These are phyloP conservation scores for Ascidia mentula DNA, from an alignment of 23 tunicate genomes.

Conservation along the genomic window DNA sequence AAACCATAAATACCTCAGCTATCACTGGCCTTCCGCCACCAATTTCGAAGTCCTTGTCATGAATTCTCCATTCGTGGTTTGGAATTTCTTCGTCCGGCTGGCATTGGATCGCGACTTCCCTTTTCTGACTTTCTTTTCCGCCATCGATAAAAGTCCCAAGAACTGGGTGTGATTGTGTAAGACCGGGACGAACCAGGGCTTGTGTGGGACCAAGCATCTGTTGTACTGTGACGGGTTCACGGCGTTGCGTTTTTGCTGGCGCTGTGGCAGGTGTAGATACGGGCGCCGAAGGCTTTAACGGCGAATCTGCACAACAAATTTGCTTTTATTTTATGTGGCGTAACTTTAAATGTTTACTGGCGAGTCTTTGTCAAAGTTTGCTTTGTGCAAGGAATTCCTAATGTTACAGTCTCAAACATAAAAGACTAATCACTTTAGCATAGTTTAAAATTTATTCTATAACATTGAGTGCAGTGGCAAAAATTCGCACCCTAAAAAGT, in stretches of 20 bases:
- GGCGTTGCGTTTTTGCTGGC: conserved; percentile 12
- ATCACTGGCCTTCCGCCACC: conserved; percentile 55
- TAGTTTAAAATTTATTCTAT: too few species aligned
- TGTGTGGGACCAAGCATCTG: conserved; percentile 64
- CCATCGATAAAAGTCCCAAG: conserved; percentile 12
- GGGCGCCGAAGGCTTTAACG: conserved; percentile 14
- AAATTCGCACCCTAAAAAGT: too few species aligned
- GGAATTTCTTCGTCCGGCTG: conserved; percentile 56
- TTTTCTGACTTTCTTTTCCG: neutral
- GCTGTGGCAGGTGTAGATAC: conserved; percentile 33
- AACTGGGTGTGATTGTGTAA: conserved; percentile 24
- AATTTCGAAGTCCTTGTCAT: conserved; percentile 48
- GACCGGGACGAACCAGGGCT: conserved; percentile 41
- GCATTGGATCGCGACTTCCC: conserved; percentile 51
- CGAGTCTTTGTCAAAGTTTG: too few species aligned
- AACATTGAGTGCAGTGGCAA: too few species aligned
- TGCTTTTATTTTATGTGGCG: too few species aligned
- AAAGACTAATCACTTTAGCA: too few species aligned
- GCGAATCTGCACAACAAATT: too few species aligned
- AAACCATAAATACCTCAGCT: conserved; percentile 78
- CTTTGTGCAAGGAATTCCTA: too few species aligned
- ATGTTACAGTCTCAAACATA: too few species aligned
- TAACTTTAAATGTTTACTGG: too few species aligned
- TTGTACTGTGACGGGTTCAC: conserved; percentile 64
- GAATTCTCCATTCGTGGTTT: conserved; percentile 86